Evolutionary conservation across 2,888 invertebrate species (phyloP).

Genomic region (Dichetophora obliterata): DNA sequence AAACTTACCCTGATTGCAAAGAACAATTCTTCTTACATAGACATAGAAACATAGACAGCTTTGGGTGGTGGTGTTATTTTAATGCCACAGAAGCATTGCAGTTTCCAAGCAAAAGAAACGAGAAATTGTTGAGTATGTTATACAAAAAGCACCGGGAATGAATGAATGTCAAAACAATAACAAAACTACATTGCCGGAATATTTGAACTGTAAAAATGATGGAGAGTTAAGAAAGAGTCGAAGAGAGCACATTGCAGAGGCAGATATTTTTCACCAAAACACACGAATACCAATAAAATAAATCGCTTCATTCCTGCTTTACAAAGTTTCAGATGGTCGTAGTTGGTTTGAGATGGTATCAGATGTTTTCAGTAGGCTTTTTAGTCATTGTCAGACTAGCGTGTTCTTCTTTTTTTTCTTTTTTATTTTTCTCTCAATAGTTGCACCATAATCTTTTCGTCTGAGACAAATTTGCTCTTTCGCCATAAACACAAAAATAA

Average conservation of each 20-base stretch:
- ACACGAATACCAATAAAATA: too few relatives aligned
- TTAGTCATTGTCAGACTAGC: too few relatives aligned
- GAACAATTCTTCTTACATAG: neutral
- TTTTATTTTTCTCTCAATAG: too few relatives aligned
- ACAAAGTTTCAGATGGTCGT: too few relatives aligned
- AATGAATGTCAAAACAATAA: constrained; percentile 8
- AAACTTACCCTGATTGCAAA: too few relatives aligned
- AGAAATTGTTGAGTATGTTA: neutral
- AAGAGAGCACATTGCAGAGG: neutral
- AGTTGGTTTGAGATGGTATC: too few relatives aligned
- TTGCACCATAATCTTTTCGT: too few relatives aligned
- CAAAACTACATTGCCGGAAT: neutral
- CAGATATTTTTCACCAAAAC: neutral
- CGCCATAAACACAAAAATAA: too few relatives aligned
- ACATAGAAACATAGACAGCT: neutral
- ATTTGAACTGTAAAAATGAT: neutral
- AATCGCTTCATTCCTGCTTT: too few relatives aligned
- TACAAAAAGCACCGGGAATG: neutral
- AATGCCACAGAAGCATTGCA: neutral
- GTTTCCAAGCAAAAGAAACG: constrained; percentile 6
- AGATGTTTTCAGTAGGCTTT: too few relatives aligned
- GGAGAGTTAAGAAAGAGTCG: neutral
- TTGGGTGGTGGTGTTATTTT: neutral
- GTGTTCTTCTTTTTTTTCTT: too few relatives aligned
- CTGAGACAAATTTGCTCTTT: too few relatives aligned